phyloP scores from a whole-genome alignment of 2,888 invertebrate genomes.

The Stegana nigrithorax region DNA sequence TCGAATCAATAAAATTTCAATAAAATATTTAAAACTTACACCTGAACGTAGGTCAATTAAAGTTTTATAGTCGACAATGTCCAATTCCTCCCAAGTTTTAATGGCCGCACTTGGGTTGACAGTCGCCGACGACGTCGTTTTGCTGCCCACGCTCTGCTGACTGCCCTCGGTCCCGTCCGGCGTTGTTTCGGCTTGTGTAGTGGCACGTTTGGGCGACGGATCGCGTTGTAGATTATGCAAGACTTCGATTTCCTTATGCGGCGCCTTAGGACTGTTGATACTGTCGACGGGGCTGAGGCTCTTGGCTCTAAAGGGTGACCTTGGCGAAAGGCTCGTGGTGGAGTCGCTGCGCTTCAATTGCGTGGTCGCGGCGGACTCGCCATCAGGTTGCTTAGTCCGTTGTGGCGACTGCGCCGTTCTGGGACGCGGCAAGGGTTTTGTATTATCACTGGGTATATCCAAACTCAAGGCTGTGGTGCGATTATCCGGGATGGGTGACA shows the following conservation, averaged over 20 bases:
- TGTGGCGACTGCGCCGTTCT: conserved; percentile 24
- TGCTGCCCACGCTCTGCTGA: conserved; percentile 1
- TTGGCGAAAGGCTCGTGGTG: conserved; percentile 46
- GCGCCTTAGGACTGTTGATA: conserved; percentile 66
- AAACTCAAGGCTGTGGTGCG: conserved; percentile 42
- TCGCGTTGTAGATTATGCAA: conserved; percentile 78
- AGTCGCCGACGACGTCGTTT: conserved; percentile 33
- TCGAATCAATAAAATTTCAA: not conserved
- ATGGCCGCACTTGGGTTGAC: no score
- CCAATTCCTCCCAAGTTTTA: conserved; percentile 74
- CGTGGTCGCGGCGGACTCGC: not conserved
- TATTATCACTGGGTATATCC: conserved; percentile 67
- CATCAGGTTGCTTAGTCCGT: conserved; percentile 15
- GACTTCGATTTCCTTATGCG: conserved; percentile 76
- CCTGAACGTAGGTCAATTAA: conserved; percentile 77
- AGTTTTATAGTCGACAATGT: conserved; percentile 73
- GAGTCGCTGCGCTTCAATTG: conserved; percentile 14
- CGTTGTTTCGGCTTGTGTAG: conserved; percentile 38
- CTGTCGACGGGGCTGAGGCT: conserved; percentile 70
- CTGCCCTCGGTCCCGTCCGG: conserved; percentile 16
- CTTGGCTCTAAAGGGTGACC: conserved; percentile 52
- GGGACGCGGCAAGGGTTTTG: conserved; percentile 56
- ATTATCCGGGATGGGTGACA: conserved; percentile 2
- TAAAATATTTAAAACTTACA: conserved; percentile 69
- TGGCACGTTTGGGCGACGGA: conserved; percentile 70